Evolutionary conservation across 2,113 vertebrate species (phyloP).

Genomic region (Eolophus roseicapilla): DNA sequence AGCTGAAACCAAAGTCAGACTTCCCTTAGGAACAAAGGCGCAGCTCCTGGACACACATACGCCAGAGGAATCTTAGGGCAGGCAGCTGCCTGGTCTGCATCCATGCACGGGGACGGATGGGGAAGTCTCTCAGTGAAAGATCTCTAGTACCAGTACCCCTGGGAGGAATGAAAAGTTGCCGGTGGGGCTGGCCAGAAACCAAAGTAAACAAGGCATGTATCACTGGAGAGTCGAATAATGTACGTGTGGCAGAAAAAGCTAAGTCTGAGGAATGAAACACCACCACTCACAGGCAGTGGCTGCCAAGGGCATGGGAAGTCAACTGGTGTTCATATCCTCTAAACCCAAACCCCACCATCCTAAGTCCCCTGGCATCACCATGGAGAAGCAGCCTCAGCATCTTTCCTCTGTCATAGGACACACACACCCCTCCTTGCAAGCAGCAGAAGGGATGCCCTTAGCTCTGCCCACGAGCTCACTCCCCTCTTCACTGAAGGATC

Average conservation of each 20-base stretch:
- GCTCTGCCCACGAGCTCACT: background rate
- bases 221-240: constrained; percentile 50
- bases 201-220: constrained; percentile 33
- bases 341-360: constrained; percentile 38
- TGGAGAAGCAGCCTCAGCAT: background rate
- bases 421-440: background rate
- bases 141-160: background rate
- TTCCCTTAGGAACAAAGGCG: background rate
- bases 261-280: constrained; percentile 18
- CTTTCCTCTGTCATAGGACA: background rate
- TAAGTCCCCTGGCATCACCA: background rate
- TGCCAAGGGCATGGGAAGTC: constrained; percentile 41
- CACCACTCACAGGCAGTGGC: background rate
- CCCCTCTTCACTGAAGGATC: constrained; percentile 7
- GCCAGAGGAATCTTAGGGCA: background rate
- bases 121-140: background rate
- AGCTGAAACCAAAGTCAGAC: background rate
- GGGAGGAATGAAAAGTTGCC: background rate
- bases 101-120: accelerated
- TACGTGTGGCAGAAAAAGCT: background rate
- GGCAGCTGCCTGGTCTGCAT: background rate
- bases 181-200: constrained; percentile 23
- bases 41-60: accelerated
- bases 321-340: constrained; percentile 48
- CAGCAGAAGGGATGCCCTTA: background rate